Evolutionary conservation across 2,113 vertebrate genomes (phyloP).

Genomic region (Tringa solitaria): DNA sequence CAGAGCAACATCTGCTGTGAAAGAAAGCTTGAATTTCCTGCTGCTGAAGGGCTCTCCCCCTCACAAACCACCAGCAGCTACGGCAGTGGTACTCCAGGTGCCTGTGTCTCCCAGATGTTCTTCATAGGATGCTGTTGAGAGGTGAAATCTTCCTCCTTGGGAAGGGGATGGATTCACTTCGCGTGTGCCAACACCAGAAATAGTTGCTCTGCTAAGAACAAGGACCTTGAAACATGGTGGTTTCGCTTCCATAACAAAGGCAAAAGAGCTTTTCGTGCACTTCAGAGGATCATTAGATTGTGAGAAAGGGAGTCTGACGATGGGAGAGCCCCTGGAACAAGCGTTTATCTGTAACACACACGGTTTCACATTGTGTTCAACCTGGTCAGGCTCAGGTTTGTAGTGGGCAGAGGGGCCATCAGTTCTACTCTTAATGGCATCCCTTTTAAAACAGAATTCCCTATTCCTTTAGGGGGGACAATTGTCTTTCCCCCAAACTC

Average conservation of each 20-base stretch:
- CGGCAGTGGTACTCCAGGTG: not conserved
- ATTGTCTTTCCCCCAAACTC: not conserved
- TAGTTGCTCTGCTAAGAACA: not conserved
- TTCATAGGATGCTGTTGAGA: not conserved
- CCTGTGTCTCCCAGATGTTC: not conserved
- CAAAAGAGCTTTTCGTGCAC: not conserved
- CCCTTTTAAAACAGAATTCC: not conserved
- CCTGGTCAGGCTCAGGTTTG: not conserved
- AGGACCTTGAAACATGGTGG: not conserved
- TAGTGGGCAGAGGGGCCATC: not conserved
- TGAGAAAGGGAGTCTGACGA: not conserved
- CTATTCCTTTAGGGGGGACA: not conserved
- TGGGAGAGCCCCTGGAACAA: not conserved
- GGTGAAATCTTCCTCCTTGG: not conserved
- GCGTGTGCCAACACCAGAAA: rapidly evolving
- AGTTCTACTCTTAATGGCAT: not conserved
- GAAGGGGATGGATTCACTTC: not conserved
- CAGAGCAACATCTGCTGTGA: not conserved
- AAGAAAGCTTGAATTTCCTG: not conserved
- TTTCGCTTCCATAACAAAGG: not conserved
- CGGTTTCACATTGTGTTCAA: not conserved
- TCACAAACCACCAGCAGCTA: not conserved
- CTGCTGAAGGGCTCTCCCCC: not conserved
- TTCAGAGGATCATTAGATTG: not conserved
- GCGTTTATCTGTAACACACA: not conserved